Evolutionary conservation across 2,888 invertebrate genomes (phyloP).

Genomic region (Melieria picta): DNA sequence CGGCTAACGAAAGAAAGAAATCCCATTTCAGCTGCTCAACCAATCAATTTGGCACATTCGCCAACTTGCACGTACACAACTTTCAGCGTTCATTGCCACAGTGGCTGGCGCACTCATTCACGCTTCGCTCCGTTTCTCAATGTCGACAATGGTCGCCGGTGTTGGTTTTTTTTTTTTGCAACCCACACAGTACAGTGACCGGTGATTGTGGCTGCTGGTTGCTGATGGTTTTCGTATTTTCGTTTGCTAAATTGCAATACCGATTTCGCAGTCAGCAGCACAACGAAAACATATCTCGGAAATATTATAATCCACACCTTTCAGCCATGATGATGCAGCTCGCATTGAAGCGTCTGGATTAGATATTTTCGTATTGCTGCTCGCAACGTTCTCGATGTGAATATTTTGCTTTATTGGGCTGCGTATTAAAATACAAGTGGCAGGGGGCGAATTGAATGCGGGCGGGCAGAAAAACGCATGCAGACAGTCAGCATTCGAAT

Average conservation of each 20-base stretch:
- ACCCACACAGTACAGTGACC: neutral
- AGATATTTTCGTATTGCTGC: constrained; percentile 9
- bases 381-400: too few species aligned
- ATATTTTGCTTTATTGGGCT: too few species aligned
- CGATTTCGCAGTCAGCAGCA: neutral
- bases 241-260: neutral
- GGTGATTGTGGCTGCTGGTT: constrained; percentile 31
- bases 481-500: neutral
- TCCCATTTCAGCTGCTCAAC: too few species aligned
- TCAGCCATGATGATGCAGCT: neutral
- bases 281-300: neutral
- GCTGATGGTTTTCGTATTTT: constrained; percentile 28
- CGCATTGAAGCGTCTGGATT: constrained; percentile 13
- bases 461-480: too few species aligned
- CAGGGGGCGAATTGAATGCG: too few species aligned
- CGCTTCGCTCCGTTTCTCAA: neutral
- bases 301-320: constrained; percentile 16
- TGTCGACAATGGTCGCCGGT: too few species aligned
- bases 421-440: too few species aligned
- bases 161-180: too few species aligned
- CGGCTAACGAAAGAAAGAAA: too few species aligned
- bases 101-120: neutral
- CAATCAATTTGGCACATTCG: too few species aligned
- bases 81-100: neutral
- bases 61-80: neutral